Evolutionary conservation across 2,113 vertebrate species (phyloP).

Genomic region (Oenanthe oenanthe): DNA sequence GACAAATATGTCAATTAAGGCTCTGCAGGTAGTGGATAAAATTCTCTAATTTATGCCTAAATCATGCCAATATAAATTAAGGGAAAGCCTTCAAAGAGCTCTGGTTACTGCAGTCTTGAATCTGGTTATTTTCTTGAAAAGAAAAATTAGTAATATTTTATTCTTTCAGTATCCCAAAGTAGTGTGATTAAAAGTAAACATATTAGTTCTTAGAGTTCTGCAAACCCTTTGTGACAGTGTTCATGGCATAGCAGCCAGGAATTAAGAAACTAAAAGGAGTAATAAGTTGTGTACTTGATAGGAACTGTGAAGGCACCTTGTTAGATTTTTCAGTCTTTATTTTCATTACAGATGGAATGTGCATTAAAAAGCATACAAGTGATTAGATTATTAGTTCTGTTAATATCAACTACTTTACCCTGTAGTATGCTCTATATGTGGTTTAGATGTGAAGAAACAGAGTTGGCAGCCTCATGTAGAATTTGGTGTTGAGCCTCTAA

Average conservation of each 20-base stretch:
- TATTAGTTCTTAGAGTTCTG: neutral
- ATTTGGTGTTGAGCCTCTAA: neutral
- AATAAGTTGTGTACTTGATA: neutral
- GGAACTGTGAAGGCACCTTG: neutral
- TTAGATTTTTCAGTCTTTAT: neutral
- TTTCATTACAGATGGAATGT: neutral
- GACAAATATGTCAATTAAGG: neutral
- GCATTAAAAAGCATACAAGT: neutral
- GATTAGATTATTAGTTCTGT: neutral
- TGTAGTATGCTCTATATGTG: neutral
- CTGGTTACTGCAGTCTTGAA: neutral
- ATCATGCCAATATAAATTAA: neutral
- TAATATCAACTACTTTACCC: neutral
- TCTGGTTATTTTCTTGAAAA: neutral
- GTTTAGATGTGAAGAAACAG: neutral
- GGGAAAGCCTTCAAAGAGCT: neutral
- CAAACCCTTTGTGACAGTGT: neutral
- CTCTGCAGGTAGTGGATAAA: neutral
- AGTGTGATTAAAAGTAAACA: neutral
- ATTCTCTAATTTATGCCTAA: neutral
- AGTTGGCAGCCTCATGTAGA: neutral
- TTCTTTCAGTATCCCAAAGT: neutral
- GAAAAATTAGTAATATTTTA: neutral
- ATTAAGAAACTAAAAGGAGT: neutral
- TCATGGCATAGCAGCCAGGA: neutral